phyloP scores from a whole-genome alignment of 2,113 vertebrate species.

The Tautogolabrus adspersus region DNA sequence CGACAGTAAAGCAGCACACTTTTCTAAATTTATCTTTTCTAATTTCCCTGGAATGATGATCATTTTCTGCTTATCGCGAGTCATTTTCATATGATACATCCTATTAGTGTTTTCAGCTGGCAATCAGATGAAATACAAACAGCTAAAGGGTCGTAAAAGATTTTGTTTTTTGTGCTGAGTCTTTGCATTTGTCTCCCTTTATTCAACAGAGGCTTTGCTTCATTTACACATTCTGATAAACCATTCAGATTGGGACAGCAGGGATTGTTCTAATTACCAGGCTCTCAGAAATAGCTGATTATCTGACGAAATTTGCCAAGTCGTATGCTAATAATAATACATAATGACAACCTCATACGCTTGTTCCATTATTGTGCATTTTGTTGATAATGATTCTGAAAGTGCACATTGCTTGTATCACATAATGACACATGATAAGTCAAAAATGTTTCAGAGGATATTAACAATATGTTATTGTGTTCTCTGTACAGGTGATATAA shows the following conservation, averaged over 20 bases:
- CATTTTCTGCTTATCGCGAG: neutral
- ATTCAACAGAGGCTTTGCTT: neutral
- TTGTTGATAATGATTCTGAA: neutral
- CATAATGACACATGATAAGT: neutral
- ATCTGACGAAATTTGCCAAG: slow-evolving; percentile 35
- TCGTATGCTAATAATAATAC: neutral
- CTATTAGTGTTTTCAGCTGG: neutral
- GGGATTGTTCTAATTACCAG: slow-evolving; percentile 32
- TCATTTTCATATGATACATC: neutral
- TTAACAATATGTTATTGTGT: neutral
- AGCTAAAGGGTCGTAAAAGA: neutral
- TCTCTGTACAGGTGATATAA: neutral
- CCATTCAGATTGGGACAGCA: slow-evolving; percentile 15
- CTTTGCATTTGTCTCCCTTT: neutral
- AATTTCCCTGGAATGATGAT: no score
- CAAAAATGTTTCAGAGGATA: neutral
- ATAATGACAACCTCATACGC: neutral
- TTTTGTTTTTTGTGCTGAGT: neutral
- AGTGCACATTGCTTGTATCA: neutral
- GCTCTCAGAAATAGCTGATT: slow-evolving; percentile 6
- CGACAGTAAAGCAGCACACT: neutral
- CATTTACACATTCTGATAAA: slow-evolving; percentile 37
- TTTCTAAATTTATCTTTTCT: neutral
- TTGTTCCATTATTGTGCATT: neutral
- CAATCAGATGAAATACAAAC: neutral